Conservation (phyloP, 2,888 invertebrate species). For the Stenchaetothrips biformis region DNA sequence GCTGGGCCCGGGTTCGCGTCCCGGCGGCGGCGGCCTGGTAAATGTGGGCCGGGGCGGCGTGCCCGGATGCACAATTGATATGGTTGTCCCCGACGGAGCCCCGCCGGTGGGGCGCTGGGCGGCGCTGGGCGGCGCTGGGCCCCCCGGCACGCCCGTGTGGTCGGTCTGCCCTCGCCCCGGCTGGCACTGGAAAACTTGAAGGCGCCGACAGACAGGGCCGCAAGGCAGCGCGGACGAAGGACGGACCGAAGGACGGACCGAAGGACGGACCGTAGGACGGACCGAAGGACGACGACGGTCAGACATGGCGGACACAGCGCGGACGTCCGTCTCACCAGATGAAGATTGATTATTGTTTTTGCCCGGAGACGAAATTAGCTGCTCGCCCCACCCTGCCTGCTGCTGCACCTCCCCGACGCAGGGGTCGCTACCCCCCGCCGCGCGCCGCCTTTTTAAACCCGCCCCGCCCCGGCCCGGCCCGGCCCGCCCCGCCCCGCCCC, state of each 20-base stretch:
- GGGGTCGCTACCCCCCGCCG: background rate
- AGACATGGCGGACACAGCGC: background rate
- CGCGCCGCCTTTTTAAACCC: too few species aligned
- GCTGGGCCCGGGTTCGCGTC: background rate
- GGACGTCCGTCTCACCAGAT: background rate
- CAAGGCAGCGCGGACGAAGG: too few species aligned
- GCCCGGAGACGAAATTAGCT: background rate
- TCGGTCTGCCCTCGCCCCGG: background rate
- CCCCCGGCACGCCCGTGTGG: background rate
- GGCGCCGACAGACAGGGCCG: too few species aligned
- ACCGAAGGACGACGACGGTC: too few species aligned
- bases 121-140: background rate
- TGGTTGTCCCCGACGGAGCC: background rate
- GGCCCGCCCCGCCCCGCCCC: background rate
- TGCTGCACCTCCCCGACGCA: slow-evolving; percentile 42
- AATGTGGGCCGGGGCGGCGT: background rate
- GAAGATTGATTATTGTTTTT: slow-evolving; percentile 25
- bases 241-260: too few species aligned
- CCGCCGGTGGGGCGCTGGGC: background rate
- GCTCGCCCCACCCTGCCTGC: background rate
- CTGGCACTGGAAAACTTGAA: background rate
- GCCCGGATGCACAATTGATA: background rate
- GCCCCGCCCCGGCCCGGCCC: background rate
- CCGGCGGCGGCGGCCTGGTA: background rate
- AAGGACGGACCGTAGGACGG: too few species aligned